These are phyloP conservation scores for Hemitrygon akajei DNA, from an alignment of 2,797 vertebrate species.

Conservation along the genomic window DNA sequence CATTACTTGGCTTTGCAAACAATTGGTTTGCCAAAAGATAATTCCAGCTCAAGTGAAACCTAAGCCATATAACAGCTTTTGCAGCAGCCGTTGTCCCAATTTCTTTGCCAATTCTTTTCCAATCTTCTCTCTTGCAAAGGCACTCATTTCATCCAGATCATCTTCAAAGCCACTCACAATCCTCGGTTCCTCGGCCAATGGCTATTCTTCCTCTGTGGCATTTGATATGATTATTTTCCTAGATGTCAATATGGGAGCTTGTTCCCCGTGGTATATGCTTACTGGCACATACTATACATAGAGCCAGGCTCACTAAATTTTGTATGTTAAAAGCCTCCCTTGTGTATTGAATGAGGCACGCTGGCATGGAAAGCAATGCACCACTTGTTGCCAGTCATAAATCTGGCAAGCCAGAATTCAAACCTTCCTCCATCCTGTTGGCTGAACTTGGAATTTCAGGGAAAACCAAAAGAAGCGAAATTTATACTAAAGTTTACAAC, in stretches of 20 bases:
- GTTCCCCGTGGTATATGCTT: background rate
- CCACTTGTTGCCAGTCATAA: background rate
- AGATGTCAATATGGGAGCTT: background rate
- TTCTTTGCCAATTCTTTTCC: slow-evolving; percentile 8
- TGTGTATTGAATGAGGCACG: background rate
- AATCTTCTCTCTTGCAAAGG: background rate
- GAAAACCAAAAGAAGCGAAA: background rate
- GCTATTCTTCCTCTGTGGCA: background rate
- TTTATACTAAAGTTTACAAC: too few species aligned
- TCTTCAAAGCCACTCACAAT: too few species aligned
- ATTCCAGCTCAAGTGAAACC: slow-evolving; percentile 25
- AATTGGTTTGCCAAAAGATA: slow-evolving; percentile 29
- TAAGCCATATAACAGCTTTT: slow-evolving; percentile 1
- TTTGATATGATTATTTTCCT: background rate
- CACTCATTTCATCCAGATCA: background rate
- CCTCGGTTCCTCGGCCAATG: background rate
- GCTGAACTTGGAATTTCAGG: background rate
- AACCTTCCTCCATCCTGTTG: background rate
- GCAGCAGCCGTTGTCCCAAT: slow-evolving; percentile 26
- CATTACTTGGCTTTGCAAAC: background rate
- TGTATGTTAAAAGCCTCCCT: background rate
- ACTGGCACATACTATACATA: too few species aligned
- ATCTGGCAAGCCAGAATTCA: background rate
- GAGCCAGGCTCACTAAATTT: background rate
- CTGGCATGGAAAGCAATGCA: background rate